Conservation (phyloP, 2,888 invertebrate genomes). For the Mythimna lalbum region DNA sequence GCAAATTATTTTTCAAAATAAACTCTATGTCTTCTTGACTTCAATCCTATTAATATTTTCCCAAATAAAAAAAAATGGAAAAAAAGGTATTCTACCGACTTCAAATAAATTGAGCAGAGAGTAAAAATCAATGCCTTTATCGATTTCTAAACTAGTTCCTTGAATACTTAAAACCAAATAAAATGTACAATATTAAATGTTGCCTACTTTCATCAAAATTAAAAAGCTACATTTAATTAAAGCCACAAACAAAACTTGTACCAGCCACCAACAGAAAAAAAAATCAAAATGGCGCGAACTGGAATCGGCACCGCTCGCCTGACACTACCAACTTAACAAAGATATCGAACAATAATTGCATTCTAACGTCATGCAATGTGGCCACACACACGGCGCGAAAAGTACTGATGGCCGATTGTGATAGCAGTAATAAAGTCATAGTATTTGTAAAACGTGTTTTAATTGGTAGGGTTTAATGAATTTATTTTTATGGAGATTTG, state of each 20-base stretch:
- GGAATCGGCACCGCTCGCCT: slow-evolving; percentile 61
- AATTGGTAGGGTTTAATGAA: slow-evolving; percentile 10
- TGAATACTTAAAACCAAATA: background rate
- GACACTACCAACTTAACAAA: slow-evolving; percentile 66
- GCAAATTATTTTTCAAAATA: no score
- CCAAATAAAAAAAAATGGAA: no score
- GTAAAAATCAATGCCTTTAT: no score
- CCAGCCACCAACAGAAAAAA: slow-evolving; percentile 29
- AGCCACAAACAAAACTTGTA: slow-evolving; percentile 30
- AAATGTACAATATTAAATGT: background rate
- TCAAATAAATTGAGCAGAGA: no score
- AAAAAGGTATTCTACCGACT: no score
- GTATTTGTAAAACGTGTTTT: slow-evolving; percentile 19
- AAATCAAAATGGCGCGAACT: slow-evolving; percentile 36
- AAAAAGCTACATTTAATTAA: slow-evolving; percentile 8
- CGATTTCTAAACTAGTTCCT: no score
- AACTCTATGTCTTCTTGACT: no score
- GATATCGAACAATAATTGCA: slow-evolving; percentile 80
- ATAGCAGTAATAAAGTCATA: slow-evolving; percentile 54
- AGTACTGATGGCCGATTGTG: slow-evolving; percentile 35
- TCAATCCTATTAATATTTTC: no score
- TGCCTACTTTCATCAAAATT: background rate
- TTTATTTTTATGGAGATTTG: background rate
- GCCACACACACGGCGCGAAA: slow-evolving; percentile 50
- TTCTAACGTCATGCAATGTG: slow-evolving; percentile 74